Evolutionary conservation across 2,797 vertebrate species (phyloP), one percentile per base, ranked within the genome.

Genomic region (Phoeniculus purpureus): DNA sequence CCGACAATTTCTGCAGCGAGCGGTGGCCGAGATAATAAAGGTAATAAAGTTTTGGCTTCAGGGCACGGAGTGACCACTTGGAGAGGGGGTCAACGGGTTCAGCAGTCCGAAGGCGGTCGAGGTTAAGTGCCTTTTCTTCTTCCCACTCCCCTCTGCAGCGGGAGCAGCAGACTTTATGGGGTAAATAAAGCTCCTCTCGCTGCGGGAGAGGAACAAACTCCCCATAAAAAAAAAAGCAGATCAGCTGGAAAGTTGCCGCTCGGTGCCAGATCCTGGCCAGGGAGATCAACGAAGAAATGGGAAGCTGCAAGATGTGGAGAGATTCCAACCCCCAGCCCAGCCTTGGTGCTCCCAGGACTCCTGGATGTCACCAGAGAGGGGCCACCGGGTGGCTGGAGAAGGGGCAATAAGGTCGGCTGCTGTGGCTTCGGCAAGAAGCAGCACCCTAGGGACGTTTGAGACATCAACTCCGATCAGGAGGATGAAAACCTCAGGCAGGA

Each of bases 21-120:
- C 68, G 51, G 43, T 62, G 6, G 88, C 85, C 26, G 34, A 81
- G 82, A 55, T 75, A 87, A 94, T 87, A 77, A 94, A 86, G 59
- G 59, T 25, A 91, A 89, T 90, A 89, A 86, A 76, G 54, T 16
- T 64, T 55, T 23, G 22, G 87, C 91, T 92, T 14, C 89, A 27
- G 67, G 85, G 87, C 84, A 87, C 14, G 9, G 61, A 89, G 58
- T 87, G 89, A 87, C 82, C 81, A 93, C 34, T 66, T 3, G 37
- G 56, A 72, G 37, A 43, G 43, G 83, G 65, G 89, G 87, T 96
- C 92, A 93, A 72, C 34, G 23, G 0, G 1, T 34, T 73, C 75
- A 15, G 21, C 1, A 59, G 81, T 25, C 72, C 18, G 9, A 48
- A 87, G 68, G 37, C 58, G 15, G 47, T 4, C 13, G 27, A 27